phyloP scores from a whole-genome alignment of 2,888 invertebrate species.

The Notodonta dromedarius region DNA sequence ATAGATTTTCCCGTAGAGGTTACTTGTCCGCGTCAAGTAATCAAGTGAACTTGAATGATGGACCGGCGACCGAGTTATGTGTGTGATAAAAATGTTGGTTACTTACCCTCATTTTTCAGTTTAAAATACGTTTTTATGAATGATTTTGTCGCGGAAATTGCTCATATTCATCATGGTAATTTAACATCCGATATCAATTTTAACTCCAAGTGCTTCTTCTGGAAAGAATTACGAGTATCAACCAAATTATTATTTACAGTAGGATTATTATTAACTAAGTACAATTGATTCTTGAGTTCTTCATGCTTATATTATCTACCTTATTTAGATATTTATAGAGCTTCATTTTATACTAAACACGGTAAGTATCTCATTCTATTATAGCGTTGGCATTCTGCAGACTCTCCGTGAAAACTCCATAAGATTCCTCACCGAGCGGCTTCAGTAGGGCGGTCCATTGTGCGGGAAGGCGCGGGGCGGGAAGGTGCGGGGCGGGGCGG shows the following conservation, averaged over 20 bases:
- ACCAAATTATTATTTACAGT: too few relatives aligned
- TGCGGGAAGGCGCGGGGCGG: conserved; percentile 11
- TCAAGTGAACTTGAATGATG: conserved; percentile 14
- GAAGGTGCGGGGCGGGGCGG: conserved; percentile 17
- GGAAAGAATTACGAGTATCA: too few relatives aligned
- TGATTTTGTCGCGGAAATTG: background rate
- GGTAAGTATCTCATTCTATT: too few relatives aligned
- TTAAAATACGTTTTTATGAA: background rate
- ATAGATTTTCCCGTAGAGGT: conserved; percentile 35
- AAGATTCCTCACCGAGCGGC: conserved; percentile 7
- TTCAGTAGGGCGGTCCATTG: conserved; percentile 32
- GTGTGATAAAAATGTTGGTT: background rate
- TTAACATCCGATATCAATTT: background rate
- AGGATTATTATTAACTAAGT: too few relatives aligned
- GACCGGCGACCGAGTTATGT: background rate
- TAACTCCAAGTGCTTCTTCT: background rate
- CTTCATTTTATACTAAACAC: too few relatives aligned
- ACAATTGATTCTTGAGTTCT: too few relatives aligned
- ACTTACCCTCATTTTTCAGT: background rate
- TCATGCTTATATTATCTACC: too few relatives aligned
- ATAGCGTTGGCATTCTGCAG: too few relatives aligned
- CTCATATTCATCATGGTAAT: background rate
- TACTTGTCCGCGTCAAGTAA: conserved; percentile 13
- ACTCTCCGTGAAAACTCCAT: background rate
- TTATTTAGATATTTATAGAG: too few relatives aligned